Base-by-base conservation (phyloP, 2,888 invertebrate species). In the Drosophila putrida region DNA sequence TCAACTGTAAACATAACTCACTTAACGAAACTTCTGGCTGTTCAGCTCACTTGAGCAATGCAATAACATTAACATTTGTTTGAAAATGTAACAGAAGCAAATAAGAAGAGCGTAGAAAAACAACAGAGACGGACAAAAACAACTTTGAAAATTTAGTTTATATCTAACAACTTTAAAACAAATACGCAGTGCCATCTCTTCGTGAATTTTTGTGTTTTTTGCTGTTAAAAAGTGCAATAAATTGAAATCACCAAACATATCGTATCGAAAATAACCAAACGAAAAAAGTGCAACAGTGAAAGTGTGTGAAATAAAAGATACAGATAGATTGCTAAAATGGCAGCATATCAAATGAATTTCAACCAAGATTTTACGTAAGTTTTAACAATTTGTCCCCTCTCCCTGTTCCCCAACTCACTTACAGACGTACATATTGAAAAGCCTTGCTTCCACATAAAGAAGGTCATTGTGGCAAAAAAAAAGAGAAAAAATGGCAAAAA, bases 281-380 rank as follows among this genome's bases (percentile, higher is more conserved):
- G 13, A 55, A n/a, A 31, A 10, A 47, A 47, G 8, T 15, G 10
- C 36, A 33, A 2, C 33, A 84, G 86, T 86, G 77, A 84, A 80
- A 87, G 81, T 84, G 77, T 59, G 63, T 66, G 71, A 41, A 66
- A 59, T 44, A 59, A 46, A 38, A 72, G 57, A 57, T 57, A 62
- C 43, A 71, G 63, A 49, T 64, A 66, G 59, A 65, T 69, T 68
- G 59, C 55, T 75, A 70, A 71, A 76, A 90, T 90, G 90, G 78
- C 73, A 75, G 80, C 77, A 79, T 90, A 90, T 75, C 88, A 83
- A 75, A 89, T 90, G 74, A 90, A 87, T 75, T 90, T 88, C 71
- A 90, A 90, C 72, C 89, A 90, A 83, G 89, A 90, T 70, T 90
- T 90, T 89, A 90, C 88, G 89, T 90, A 89, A 90, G 89, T 90